Conservation (phyloP, 1,140 invertebrate genomes). For the Bombus huntii region DNA sequence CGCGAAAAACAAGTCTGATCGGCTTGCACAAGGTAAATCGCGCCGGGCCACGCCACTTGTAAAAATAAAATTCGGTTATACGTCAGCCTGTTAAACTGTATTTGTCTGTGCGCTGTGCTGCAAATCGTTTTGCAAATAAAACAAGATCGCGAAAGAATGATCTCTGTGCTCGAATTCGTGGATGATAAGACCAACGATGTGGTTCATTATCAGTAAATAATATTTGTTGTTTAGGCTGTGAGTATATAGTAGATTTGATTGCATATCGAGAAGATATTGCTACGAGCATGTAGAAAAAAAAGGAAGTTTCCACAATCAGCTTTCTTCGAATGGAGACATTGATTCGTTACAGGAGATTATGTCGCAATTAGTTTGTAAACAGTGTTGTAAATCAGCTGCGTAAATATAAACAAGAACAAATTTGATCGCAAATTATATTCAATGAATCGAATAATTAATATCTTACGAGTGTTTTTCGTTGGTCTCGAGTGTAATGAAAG, state of each 20-base stretch:
- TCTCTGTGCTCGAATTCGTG: neutral
- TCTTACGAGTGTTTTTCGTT: neutral
- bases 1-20: neutral
- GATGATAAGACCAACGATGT: constrained; percentile 10
- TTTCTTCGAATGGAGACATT: no score
- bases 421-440: no score
- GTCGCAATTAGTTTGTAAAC: no score
- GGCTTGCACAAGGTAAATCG: neutral
- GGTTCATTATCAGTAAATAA: neutral
- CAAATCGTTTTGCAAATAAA: neutral
- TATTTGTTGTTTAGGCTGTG: neutral
- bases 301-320: no score
- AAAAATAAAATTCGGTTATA: constrained; percentile 55
- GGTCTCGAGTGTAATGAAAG: neutral
- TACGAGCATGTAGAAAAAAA: no score
- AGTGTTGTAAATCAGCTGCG: no score
- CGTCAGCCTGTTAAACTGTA: constrained; percentile 13
- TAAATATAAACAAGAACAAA: no score
- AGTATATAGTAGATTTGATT: no score
- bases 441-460: no score
- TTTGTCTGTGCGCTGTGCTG: neutral
- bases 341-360: no score
- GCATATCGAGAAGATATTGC: no score
- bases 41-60: constrained; percentile 8
- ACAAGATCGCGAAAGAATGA: neutral